Base-by-base conservation (phyloP, 2,113 vertebrate species). In the Microcebus tavaratra region DNA sequence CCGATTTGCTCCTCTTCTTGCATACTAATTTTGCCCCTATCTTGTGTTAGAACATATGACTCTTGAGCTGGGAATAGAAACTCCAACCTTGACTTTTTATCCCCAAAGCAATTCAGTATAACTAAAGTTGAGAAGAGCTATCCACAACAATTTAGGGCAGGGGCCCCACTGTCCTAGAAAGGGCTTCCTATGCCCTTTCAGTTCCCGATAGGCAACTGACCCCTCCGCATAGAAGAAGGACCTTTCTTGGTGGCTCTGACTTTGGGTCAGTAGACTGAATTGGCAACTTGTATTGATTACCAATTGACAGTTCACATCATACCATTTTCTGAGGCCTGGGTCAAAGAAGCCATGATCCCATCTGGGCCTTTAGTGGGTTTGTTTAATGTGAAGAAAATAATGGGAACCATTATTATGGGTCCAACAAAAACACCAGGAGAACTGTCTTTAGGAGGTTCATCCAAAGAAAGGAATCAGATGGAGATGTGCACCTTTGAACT, bases 241-340 rank as follows among this genome's bases (percentile, higher is more conserved):
- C 88, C 31, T 92, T 92, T 78, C 68, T 57, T 31, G 31, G 50
- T 5, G 0, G 68, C 75, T 79, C 79, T 73, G 73, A 78, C 53
- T 92, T 87, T 8, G n/a, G 92, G 68, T 59, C 27, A 42, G 48
- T 73, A 57, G 89, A 67, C 50, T 90, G 59, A 91, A 95, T 57
- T 85, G 83, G 61, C 61, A 90, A 95, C 53, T 95, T 96, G 61
- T 93, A 95, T 97, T 91, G 91, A 96, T 97, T 93, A 53, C 63
- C 89, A 81, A 75, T 94, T 90, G 90, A 89, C 75, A 21, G 75
- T 55, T 27, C 18, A 84, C 70, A 91, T 95, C 82, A 75, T 67
- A 91, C 86, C 13, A 0, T 68, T 92, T 97, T 95, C 94, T 61
- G 90, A 79, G 68, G 78, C 85, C 68, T 86, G 17, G 12, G 17